Conservation (phyloP, 37 sponge, comb jelly and placozoan species). For the Chondrosia reniformis region DNA sequence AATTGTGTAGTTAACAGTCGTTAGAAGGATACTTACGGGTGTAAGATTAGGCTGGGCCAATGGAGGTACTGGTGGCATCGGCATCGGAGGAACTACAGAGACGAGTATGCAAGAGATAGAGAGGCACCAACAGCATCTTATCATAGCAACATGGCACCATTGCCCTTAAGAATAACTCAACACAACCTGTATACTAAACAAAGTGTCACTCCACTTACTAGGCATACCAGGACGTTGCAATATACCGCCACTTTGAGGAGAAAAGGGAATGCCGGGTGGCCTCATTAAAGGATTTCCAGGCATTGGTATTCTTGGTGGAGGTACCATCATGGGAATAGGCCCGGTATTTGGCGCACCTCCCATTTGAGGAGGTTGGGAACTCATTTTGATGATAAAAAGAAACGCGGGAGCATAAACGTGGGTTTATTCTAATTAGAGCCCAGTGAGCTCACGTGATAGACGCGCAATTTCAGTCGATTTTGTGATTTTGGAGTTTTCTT, state of each 20-base stretch:
- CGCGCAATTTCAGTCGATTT: no score
- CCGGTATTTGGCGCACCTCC: not conserved
- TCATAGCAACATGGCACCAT: no score
- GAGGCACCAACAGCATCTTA: no score
- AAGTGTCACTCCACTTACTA: not conserved
- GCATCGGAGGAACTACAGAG: constrained; percentile 15
- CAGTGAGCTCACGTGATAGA: constrained; percentile 12
- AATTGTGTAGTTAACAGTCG: no score
- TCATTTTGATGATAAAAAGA: not conserved
- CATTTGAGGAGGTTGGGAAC: not conserved
- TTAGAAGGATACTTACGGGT: no score
- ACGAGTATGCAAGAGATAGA: not conserved
- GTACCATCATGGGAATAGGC: not conserved
- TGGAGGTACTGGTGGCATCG: constrained; percentile 3
- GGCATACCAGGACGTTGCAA: constrained; percentile 9
- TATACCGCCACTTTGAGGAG: not conserved
- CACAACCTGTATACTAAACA: not conserved
- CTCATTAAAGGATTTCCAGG: not conserved
- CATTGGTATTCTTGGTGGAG: not conserved
- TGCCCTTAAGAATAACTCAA: no score
- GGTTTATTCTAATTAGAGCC: constrained; percentile 2
- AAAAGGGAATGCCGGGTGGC: not conserved
- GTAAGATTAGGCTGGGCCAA: no score
- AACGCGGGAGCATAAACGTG: not conserved
- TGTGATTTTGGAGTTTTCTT: no score